A percentile compares a stretch with the other conserved stretches of the same genome.
These are phyloP conservation scores for Orestias chungarensis DNA, from an alignment of 2,797 vertebrate genomes.

Conservation along the genomic window DNA sequence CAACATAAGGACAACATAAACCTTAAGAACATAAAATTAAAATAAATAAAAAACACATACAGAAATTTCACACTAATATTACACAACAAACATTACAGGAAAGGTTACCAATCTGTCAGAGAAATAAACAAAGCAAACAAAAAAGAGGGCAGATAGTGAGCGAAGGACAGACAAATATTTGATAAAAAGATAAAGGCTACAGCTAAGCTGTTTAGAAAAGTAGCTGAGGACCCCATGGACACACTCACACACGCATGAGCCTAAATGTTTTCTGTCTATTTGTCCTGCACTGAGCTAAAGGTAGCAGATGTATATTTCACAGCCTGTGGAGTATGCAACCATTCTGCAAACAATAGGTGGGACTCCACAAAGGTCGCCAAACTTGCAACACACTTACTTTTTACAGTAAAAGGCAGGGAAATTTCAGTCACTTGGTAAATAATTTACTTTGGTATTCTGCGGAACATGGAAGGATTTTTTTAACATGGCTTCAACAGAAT, in stretches of 20 bases:
- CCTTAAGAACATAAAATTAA: background rate
- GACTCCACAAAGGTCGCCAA: slow-evolving; percentile 82
- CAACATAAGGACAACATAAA: background rate
- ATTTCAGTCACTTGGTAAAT: slow-evolving; percentile 47
- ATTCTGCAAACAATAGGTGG: slow-evolving; percentile 84
- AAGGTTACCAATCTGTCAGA: slow-evolving; percentile 73
- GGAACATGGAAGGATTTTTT: background rate
- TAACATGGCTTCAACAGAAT: background rate
- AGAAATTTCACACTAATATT: slow-evolving; percentile 38
- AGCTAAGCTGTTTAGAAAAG: slow-evolving; percentile 72
- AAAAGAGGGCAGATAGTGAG: slow-evolving; percentile 83
- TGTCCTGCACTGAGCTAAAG: slow-evolving; percentile 63
- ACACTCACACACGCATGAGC: slow-evolving; percentile 25
- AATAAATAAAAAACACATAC: background rate
- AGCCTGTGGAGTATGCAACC: slow-evolving; percentile 76
- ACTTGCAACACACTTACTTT: slow-evolving; percentile 68
- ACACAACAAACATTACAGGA: slow-evolving; percentile 71
- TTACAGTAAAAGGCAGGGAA: slow-evolving; percentile 61
- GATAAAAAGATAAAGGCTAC: slow-evolving; percentile 81
- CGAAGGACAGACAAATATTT: slow-evolving; percentile 92
- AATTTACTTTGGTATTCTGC: slow-evolving; percentile 31
- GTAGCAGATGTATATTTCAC: slow-evolving; percentile 84
- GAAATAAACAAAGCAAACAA: slow-evolving; percentile 85
- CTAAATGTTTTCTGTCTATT: slow-evolving; percentile 53
- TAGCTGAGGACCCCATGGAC: slow-evolving; percentile 56